Evolutionary conservation across 2,888 invertebrate species (phyloP), one percentile per base, ranked within the genome.

Genomic region (Drosophila prolongata): DNA sequence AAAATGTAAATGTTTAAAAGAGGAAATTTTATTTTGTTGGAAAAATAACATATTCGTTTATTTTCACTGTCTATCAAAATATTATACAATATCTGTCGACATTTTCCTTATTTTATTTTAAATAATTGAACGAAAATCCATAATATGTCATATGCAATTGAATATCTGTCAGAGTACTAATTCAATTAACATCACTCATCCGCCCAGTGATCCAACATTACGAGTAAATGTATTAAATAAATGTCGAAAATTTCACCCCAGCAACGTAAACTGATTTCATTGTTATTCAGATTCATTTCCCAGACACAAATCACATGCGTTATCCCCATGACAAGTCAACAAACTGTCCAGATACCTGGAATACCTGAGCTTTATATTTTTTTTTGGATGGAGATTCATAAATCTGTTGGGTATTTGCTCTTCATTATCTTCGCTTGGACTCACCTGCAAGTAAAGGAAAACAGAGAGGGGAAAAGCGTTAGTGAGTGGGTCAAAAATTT

Each of bases 371-470:
- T 49, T 49, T 49, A 10, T 3, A 8, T 27, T 8, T 34, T 11
- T 34, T 11, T 24, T 42, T 5, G 13, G 38, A 10, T 30, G 34
- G 24, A n/a, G 24, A 35, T 44, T 65, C 46, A 35, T 35, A 66
- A 65, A 66, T 66, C 66, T 55, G 35, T 65, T 66, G 65, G 46
- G 19, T 35, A 65, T 66, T 66, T 42, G 47, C 44, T 55, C 54
- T 65, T 55, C 55, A 66, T 65, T 65, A 66, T 34, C 40, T 30
- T 47, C 49, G n/a, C 34, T 19, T 30, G 19, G 30, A 16, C 66
- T 66, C 53, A 66, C 66, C 66, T 77, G 78, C 57, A 84, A 80
- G 62, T 68, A 77, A 37, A 70, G 16, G 37, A 44, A 68, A 35
- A 43, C 30, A 60, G 42, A 53, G 37, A 14, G 19, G 16, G 5